Base-by-base conservation (phyloP, 2,113 vertebrate genomes). In the Pangasianodon hypophthalmus region DNA sequence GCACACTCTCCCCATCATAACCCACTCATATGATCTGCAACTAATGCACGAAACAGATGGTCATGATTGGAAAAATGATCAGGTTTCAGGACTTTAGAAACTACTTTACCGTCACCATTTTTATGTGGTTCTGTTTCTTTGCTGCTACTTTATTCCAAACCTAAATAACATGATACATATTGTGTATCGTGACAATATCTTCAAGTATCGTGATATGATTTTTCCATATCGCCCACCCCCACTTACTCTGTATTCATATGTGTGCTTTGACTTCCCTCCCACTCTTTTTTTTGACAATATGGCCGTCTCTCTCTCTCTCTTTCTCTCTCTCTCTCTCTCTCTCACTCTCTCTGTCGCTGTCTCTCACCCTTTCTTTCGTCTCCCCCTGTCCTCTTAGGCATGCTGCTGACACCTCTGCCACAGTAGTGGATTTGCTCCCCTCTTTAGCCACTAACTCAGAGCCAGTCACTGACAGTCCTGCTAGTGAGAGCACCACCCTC, bases 381-480 rank as follows among this genome's bases (percentile, higher is more conserved):
- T 93, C 90, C 91, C 91, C 94, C 32, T 81, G 75, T 92, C 95
- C 95, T 94, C 95, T 93, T 97, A 99, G 98, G 97, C 98, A 97
- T 92, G 96, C 98, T 29, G 95, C 97, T 56, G 98, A 99, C 91
- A 95, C 96, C 21, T 94, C 97, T 93, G 96, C 97, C 93, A 95
- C 96, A 83, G 97, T 97, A 79, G 97, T 97, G 95, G 97, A 98
- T 95, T 95, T 97, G 96, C 96, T 98, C 95, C 97, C 97, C 94
- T 97, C 98, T 93, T 94, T 97, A 90, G 96, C 97, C 94, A 97
- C 97, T 97, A 99, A 99, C 96, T 98, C 98, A 96, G 97, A 98
- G 93, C 96, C 96, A 88, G 93, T 97, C 89, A 96, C 97, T 93
- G 98, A 98, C 94, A 98, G 97, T 92, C 97, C 97, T 91, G 97